Evolutionary conservation across 2,888 invertebrate species (phyloP).

Genomic region (Ptychoptera albimana): DNA sequence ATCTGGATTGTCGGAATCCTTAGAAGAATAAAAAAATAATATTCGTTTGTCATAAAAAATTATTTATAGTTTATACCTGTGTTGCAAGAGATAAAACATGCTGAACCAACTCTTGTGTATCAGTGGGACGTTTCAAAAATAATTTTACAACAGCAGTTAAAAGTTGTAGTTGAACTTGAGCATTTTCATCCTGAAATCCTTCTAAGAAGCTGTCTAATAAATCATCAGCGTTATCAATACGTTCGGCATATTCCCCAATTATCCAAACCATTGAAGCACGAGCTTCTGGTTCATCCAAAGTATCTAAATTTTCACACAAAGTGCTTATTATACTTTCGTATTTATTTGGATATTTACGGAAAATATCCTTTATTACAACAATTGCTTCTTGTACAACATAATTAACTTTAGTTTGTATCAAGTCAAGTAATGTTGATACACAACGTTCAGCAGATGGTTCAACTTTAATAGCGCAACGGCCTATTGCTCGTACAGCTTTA

Average conservation of each 20-base stretch:
- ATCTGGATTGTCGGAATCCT: conserved; percentile 93
- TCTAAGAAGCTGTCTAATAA: conserved; percentile 94
- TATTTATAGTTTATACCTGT: conserved; percentile 32
- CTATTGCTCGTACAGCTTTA: conserved; percentile 96
- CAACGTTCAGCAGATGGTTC: conserved; percentile 97
- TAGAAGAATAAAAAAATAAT: conserved; percentile 11
- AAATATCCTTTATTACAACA: conserved; percentile 96
- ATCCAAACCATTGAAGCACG: conserved; percentile 94
- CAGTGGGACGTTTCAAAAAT: conserved; percentile 93
- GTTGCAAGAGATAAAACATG: conserved; percentile 82
- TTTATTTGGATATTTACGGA: conserved; percentile 96
- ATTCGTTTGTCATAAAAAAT: conserved; percentile 17
- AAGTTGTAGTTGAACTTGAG: conserved; percentile 90
- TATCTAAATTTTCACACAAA: conserved; percentile 95
- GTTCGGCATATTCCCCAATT: conserved; percentile 95
- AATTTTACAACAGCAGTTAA: conserved; percentile 97
- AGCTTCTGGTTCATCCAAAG: conserved; percentile 96
- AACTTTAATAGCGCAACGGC: conserved; percentile 95
- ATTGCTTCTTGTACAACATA: conserved; percentile 99
- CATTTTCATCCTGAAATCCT: conserved; percentile 94
- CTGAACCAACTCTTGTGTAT: conserved; percentile 96
- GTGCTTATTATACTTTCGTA: conserved; percentile 99
- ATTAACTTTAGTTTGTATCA: conserved; percentile 99
- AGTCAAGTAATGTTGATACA: conserved; percentile 89
- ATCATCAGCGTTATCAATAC: conserved; percentile 99